Percentiles rank a stretch among this genome's conserved stretches.
phyloP scores from a whole-genome alignment of 1,140 invertebrate species.

The Drosophila melanogaster region Release_6_plus_ISO1_MT NC_004354.4:5574501-5575000 shows the following conservation, averaged over 20 bases:
- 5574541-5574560: too few relatives aligned
- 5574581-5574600: neutral
- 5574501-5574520: neutral
- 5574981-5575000: slow-evolving; percentile 63
- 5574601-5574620: neutral
- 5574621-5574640: slow-evolving; percentile 2
- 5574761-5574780: slow-evolving; percentile 61
- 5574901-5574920: slow-evolving; percentile 10
- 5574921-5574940: slow-evolving; percentile 21
- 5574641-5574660: neutral
- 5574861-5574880: slow-evolving; percentile 5
- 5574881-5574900: slow-evolving; percentile 38
- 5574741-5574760: slow-evolving; percentile 52
- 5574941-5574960: slow-evolving; percentile 48
- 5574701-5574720: slow-evolving; percentile 70
- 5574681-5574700: slow-evolving; percentile 50
- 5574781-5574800: slow-evolving; percentile 32
- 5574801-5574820: slow-evolving; percentile 20
- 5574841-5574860: slow-evolving; percentile 24
- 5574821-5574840: slow-evolving; percentile 30
- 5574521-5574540: too few relatives aligned
- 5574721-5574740: slow-evolving; percentile 15
- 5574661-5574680: slow-evolving; percentile 3
- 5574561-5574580: too few relatives aligned
- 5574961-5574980: slow-evolving; percentile 44